phyloP scores from a whole-genome alignment of 2,797 vertebrate species.

The Thaleichthys pacificus region DNA sequence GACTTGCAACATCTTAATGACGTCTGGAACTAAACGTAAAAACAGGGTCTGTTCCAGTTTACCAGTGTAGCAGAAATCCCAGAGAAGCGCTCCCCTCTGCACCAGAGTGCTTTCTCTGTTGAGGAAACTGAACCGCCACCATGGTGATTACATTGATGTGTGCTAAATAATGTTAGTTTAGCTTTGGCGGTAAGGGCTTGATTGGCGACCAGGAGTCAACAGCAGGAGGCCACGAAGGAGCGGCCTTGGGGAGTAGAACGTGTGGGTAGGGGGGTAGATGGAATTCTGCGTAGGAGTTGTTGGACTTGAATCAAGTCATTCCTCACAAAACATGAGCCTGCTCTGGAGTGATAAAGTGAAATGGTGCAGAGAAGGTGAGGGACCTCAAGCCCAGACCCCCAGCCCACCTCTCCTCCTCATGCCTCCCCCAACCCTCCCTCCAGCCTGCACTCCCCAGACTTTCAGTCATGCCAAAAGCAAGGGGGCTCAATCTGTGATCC shows the following conservation, averaged over 20 bases:
- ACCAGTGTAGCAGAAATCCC: slow-evolving; percentile 46
- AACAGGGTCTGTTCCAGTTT: slow-evolving; percentile 44
- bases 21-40: slow-evolving; percentile 28
- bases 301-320: slow-evolving; percentile 46
- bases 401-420: neutral
- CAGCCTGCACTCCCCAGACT: slow-evolving; percentile 2
- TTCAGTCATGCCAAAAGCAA: slow-evolving; percentile 55
- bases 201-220: slow-evolving; percentile 35
- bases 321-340: slow-evolving; percentile 49
- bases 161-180: slow-evolving; percentile 13
- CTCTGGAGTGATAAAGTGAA: slow-evolving; percentile 54
- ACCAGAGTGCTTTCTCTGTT: slow-evolving; percentile 30
- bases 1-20: slow-evolving; percentile 48
- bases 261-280: neutral
- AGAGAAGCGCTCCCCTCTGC: slow-evolving; percentile 28
- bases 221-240: neutral
- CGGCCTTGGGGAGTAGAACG: slow-evolving; percentile 7
- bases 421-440: neutral
- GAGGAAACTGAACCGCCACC: slow-evolving; percentile 15
- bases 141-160: slow-evolving; percentile 14
- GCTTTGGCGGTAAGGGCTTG: slow-evolving; percentile 25
- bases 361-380: slow-evolving; percentile 47
- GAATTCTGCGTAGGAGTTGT: slow-evolving; percentile 46
- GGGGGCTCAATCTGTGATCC: neutral
- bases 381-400: slow-evolving; percentile 24